A percentile compares a stretch with the other conserved stretches of the same genome.
Conservation (phyloP, 2,797 vertebrate genomes). For the Ctenopoma multispine region DNA sequence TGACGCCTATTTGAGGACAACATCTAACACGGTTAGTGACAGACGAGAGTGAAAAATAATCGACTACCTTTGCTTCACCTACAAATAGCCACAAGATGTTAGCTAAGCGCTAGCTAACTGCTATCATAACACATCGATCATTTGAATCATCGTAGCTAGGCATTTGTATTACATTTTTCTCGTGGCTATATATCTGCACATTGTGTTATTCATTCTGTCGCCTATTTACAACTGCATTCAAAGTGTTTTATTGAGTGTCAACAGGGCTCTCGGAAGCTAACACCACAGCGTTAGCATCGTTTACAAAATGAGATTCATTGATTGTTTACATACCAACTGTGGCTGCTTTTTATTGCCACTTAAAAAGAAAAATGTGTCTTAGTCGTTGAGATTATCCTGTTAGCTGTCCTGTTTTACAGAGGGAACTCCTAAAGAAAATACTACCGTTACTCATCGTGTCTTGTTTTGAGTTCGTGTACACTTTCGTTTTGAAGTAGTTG, state of each 20-base stretch:
- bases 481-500: conserved; percentile 61
- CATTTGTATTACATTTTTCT: neutral
- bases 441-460: neutral
- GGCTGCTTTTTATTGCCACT: neutral
- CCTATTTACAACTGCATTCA: neutral
- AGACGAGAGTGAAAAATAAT: conserved; percentile 33
- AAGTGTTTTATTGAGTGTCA: conserved; percentile 29
- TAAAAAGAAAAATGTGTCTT: neutral
- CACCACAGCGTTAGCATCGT: conserved; percentile 54
- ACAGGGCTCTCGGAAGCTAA: conserved; percentile 60
- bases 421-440: neutral
- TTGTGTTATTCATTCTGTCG: neutral
- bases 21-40: conserved; percentile 69
- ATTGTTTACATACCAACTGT: conserved; percentile 59
- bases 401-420: neutral
- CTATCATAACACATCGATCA: conserved; percentile 53
- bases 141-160: neutral
- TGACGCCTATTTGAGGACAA: conserved; percentile 54
- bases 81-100: conserved; percentile 64
- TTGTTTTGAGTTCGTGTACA: conserved; percentile 32
- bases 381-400: fast-evolving
- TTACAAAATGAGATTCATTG: conserved; percentile 27
- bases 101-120: conserved; percentile 71
- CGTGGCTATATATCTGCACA: neutral
- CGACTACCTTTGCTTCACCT: conserved; percentile 57